Base-by-base conservation (phyloP, 2,113 vertebrate genomes). In the Pluvianellus socialis region DNA sequence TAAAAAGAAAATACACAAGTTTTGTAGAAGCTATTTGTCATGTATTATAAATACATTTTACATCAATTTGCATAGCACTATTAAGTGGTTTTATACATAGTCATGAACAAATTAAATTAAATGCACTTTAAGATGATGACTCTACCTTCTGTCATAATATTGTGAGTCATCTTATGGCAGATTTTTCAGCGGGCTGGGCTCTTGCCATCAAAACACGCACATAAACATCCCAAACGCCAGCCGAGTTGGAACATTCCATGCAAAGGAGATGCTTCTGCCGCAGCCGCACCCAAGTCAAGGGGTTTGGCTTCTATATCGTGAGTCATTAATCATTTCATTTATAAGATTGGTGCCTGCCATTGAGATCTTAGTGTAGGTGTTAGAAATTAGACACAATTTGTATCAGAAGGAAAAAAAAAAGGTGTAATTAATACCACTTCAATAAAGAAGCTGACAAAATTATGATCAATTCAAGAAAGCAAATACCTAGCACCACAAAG, bases 81-180 rank as follows among this genome's bases (percentile, higher is more conserved):
- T 70, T 55, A 85, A 88, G 79, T 86, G 79, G 84, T 65, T 96
- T 90, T 67, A 52, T 19, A 61, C 17, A 50, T 15, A 68, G 40
- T 47, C 14, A 56, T 86, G 53, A 85, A 66, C 63, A 79, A 93
- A 97, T 81, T 63, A 88, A 86, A 92, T 53, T 59, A 90, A 96
- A 83, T 7, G 21, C 17, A 32, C 24, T 91, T 88, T 72, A 80
- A 67, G 65, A 47, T 3, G 6, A 72, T 92, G 84, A 95, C 72
- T 93, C 87, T 88, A 53, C 44, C 75, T 92, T 92, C 72, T 92
- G 68, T 76, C 63, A 66, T 94, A 92, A 92, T 58, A 94, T 2
- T 47, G 21, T 95, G 92, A 98, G 49, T 96, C 95, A 96, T 82
- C 9, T 72, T 62, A 70, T 7, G 21, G 83, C 45, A 96, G 32